phyloP scores from a whole-genome alignment of 2,888 invertebrate species.

The Diarsia rubi region DNA sequence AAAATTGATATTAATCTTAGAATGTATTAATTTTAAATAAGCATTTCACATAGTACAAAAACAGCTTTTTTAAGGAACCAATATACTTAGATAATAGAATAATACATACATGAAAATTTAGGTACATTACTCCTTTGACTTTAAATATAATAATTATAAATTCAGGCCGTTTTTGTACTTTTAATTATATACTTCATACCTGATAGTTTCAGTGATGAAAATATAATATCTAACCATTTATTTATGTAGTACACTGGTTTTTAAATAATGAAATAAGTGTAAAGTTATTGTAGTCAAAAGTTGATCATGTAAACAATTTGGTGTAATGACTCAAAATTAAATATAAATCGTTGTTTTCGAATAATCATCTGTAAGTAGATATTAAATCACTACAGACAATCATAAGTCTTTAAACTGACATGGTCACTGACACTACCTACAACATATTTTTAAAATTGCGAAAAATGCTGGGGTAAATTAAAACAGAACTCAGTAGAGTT shows the following conservation, averaged over 20 bases:
- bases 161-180: constrained; percentile 66
- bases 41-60: constrained; percentile 69
- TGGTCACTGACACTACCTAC: too few relatives aligned
- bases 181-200: constrained; percentile 27
- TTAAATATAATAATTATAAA: constrained; percentile 27
- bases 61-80: constrained; percentile 43
- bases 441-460: too few relatives aligned
- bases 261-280: constrained; percentile 40
- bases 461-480: background rate
- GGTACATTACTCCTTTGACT: constrained; percentile 34
- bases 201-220: constrained; percentile 49
- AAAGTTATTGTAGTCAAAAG: constrained; percentile 47
- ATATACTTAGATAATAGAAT: background rate
- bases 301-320: constrained; percentile 36
- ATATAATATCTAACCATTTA: constrained; percentile 42
- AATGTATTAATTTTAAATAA: constrained; percentile 64
- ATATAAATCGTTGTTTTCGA: constrained; percentile 28
- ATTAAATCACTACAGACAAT: background rate
- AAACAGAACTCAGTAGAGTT: background rate
- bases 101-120: constrained; percentile 16
- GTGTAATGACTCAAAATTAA: constrained; percentile 8
- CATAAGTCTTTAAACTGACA: too few relatives aligned
- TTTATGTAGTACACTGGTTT: constrained; percentile 65
- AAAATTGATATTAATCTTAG: constrained; percentile 65
- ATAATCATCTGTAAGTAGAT: constrained; percentile 8